Percentiles rank a stretch among this genome's conserved stretches.
These are phyloP conservation scores for Ormyrus rosae DNA, from an alignment of 2,888 invertebrate genomes.

Conservation along the genomic window DNA sequence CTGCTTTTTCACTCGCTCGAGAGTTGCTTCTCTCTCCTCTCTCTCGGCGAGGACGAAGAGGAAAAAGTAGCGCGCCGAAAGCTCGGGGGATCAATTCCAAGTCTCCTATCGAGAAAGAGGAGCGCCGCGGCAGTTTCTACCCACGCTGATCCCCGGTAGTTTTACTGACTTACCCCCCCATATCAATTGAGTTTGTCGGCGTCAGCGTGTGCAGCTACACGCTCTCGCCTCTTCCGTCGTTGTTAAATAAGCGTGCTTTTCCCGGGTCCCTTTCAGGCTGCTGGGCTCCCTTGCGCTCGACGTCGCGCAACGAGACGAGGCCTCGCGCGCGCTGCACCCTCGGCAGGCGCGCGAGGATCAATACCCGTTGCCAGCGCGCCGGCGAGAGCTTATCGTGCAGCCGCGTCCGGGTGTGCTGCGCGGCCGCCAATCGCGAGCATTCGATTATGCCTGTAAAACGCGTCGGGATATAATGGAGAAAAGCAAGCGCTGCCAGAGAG, in stretches of 20 bases:
- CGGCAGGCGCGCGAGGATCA: conserved; percentile 67
- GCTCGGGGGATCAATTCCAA: conserved; percentile 44
- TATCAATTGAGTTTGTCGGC: conserved; percentile 19
- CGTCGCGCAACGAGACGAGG: conserved; percentile 6
- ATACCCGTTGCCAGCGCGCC: conserved; percentile 66
- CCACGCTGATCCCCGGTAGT: too few species aligned
- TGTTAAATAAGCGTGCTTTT: conserved; percentile 16
- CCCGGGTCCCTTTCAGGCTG: conserved; percentile 12
- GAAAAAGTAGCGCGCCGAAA: not conserved
- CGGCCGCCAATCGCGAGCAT: conserved; percentile 13
- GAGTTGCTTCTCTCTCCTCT: not conserved
- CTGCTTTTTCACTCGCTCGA: conserved; percentile 19
- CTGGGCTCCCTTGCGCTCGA: not conserved
- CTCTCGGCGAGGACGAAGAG: not conserved
- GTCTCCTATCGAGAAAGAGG: conserved; percentile 11
- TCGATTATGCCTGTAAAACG: conserved; percentile 27
- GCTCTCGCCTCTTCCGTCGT: not conserved
- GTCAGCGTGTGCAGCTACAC: not conserved
- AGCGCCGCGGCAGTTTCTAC: not conserved
- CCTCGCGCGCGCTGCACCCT: conserved; percentile 41
- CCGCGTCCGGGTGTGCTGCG: conserved; percentile 4
- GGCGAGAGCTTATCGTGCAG: conserved; percentile 70
- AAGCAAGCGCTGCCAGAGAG: too few species aligned
- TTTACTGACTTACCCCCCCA: conserved; percentile 2
- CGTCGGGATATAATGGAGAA: not conserved